Conservation (phyloP, 2,113 vertebrate genomes). For the Bagarius yarrelli region DNA sequence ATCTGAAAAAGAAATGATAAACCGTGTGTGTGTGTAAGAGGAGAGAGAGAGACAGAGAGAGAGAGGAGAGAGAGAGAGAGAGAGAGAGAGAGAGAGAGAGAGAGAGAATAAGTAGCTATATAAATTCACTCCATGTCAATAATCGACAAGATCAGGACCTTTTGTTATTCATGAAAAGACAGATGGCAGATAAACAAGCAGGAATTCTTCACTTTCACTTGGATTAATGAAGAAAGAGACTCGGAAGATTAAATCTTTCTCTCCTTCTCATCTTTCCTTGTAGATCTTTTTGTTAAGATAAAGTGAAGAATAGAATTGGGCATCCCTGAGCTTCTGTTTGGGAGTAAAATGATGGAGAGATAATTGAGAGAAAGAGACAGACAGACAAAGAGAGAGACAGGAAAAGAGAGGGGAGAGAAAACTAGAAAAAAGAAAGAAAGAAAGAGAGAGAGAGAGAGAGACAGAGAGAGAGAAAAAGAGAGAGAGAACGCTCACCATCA, state of each 20-base stretch:
- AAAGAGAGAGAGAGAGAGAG: too few relatives aligned
- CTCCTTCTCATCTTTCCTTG: constrained; percentile 35
- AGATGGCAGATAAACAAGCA: constrained; percentile 63
- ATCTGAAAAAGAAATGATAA: neutral
- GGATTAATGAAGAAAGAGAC: constrained; percentile 63
- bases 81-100: too few relatives aligned
- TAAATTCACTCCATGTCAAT: constrained; percentile 50
- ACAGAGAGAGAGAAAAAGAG: too few relatives aligned
- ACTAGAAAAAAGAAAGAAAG: too few relatives aligned
- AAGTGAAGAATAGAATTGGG: constrained; percentile 48
- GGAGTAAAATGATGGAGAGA: constrained; percentile 52
- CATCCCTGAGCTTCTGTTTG: constrained; percentile 58
- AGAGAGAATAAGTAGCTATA: constrained; percentile 23
- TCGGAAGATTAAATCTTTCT: constrained; percentile 49
- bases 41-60: too few relatives aligned
- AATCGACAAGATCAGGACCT: constrained; percentile 66
- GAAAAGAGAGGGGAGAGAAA: too few relatives aligned
- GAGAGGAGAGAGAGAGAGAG: too few relatives aligned
- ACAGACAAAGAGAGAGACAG: too few relatives aligned
- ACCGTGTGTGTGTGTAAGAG: neutral
- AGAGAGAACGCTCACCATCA: too few relatives aligned
- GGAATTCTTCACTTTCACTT: constrained; percentile 67
- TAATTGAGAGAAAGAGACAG: constrained; percentile 55
- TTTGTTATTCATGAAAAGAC: constrained; percentile 69
- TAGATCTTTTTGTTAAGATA: neutral